These are phyloP conservation scores for Ispidina lecontei DNA, from an alignment of 2,797 vertebrate genomes.

Conservation along the genomic window DNA sequence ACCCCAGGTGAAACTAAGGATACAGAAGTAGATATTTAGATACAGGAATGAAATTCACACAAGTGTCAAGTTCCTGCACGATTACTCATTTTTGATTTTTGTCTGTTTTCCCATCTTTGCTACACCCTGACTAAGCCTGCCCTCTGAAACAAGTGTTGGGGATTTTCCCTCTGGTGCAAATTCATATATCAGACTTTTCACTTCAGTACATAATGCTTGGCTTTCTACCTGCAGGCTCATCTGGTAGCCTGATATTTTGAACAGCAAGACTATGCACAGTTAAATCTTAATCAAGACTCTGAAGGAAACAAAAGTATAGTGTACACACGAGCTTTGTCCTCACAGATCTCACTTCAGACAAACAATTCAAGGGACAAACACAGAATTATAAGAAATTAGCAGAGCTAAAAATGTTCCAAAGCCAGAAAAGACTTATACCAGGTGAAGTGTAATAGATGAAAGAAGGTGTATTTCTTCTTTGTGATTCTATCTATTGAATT, in stretches of 20 bases:
- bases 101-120: neutral
- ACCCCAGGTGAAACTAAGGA: neutral
- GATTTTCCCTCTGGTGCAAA: neutral
- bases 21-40: neutral
- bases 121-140: neutral
- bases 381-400: neutral
- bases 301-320: neutral
- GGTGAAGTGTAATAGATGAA: neutral
- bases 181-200: neutral
- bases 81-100: neutral
- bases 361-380: neutral
- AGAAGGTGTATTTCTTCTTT: neutral
- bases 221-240: neutral
- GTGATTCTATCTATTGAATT: neutral
- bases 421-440: neutral
- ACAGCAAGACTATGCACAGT: neutral
- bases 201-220: neutral
- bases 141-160: neutral
- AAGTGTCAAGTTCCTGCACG: neutral
- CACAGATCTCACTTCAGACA: neutral
- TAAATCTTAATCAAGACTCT: neutral
- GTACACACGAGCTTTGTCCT: neutral
- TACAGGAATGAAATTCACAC: neutral
- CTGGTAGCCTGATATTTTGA: neutral
- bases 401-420: neutral